Conservation (phyloP, 2,113 vertebrate species). For the Haemorhous mexicanus region DNA sequence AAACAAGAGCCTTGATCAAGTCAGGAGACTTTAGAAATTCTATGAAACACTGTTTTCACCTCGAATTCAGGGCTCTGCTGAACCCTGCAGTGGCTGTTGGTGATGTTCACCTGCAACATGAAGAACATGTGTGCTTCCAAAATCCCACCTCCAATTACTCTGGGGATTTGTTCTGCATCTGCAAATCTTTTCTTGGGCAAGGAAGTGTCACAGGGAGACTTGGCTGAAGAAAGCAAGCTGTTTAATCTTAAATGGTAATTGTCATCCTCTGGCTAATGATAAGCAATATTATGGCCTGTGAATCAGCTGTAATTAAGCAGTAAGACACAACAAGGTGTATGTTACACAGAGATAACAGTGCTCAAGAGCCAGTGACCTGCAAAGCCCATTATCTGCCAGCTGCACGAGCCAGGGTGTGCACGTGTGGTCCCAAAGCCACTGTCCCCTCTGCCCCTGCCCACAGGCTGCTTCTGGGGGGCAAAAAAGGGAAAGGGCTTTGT, state of each 20-base stretch:
- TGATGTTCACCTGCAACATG: background rate
- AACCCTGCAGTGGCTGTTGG: background rate
- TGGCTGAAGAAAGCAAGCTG: conserved; percentile 29
- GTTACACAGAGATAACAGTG: conserved; percentile 56
- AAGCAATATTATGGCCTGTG: conserved; percentile 42
- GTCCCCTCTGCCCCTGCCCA: background rate
- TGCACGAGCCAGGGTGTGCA: background rate
- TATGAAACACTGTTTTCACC: background rate
- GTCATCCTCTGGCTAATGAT: conserved; percentile 60
- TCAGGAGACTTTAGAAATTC: background rate
- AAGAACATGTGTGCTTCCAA: background rate
- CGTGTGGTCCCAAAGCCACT: background rate
- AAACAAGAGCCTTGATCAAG: background rate
- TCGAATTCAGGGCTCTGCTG: background rate
- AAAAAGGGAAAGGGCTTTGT: background rate
- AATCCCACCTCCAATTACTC: background rate
- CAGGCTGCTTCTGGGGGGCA: background rate
- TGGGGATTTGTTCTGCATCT: conserved; percentile 53
- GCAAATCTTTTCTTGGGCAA: conserved; percentile 49
- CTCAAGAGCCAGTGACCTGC: conserved; percentile 44
- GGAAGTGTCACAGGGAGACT: conserved; percentile 30
- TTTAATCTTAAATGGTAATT: conserved; percentile 64
- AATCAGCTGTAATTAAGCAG: conserved; percentile 48
- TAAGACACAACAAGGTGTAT: conserved; percentile 64
- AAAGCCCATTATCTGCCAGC: conserved; percentile 45